Conservation (phyloP, 2,113 vertebrate species). For the Seriola rivoliana region DNA sequence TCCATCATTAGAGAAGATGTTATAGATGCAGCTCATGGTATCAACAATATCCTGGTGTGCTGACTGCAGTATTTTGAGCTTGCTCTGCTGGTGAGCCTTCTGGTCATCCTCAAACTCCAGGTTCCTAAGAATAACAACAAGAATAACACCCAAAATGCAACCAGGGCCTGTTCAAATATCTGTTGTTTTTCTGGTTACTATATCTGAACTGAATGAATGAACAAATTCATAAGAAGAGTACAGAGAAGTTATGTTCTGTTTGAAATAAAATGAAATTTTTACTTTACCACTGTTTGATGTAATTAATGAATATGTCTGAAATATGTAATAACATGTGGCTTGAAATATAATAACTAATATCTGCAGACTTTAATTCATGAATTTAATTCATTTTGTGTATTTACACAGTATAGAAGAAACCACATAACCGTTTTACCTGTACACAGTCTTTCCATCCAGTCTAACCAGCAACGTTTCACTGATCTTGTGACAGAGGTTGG, state of each 20-base stretch:
- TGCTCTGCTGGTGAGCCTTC: slow-evolving; percentile 74
- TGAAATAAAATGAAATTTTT: too few species aligned
- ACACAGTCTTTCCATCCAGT: slow-evolving; percentile 86
- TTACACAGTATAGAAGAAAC: slow-evolving; percentile 1
- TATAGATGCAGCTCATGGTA: slow-evolving; percentile 84
- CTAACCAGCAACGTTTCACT: slow-evolving; percentile 86
- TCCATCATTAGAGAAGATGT: slow-evolving; percentile 87
- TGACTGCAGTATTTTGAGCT: slow-evolving; percentile 77
- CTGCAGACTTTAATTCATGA: too few species aligned
- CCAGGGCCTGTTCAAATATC: too few species aligned
- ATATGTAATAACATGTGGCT: neutral
- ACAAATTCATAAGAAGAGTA: too few species aligned
- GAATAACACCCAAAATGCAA: neutral
- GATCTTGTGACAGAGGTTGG: slow-evolving; percentile 83
- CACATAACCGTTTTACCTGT: slow-evolving; percentile 62
- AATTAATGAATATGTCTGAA: neutral
- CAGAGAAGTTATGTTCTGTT: too few species aligned
- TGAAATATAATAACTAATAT: neutral
- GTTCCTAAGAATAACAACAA: slow-evolving; percentile 64
- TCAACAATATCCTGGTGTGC: slow-evolving; percentile 82
- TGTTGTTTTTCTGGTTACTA: too few species aligned
- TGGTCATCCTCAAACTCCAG: slow-evolving; percentile 89
- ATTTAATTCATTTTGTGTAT: neutral
- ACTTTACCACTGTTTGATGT: neutral
- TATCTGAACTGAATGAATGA: neutral